Evolutionary conservation across 2,113 vertebrate genomes (phyloP).

Genomic region (Sphaerodactylus townsendi): DNA sequence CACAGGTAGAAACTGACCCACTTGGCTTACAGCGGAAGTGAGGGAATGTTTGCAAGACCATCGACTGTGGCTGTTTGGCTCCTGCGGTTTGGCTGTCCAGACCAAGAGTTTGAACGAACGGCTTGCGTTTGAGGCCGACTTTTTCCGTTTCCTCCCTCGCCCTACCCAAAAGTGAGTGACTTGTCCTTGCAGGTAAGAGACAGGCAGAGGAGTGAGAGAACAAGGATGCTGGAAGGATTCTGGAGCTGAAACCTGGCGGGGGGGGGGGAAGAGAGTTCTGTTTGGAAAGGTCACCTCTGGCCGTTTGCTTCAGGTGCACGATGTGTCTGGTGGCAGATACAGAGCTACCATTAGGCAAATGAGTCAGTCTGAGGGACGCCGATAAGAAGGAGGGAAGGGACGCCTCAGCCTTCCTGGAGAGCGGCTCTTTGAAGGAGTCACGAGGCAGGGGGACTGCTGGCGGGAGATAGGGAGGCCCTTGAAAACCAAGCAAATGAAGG

Average conservation of each 20-base stretch:
- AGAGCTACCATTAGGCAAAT: conserved; percentile 55
- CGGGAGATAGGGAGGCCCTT: conserved; percentile 50
- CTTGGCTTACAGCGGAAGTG: not conserved
- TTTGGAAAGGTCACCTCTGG: not conserved
- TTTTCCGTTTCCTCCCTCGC: too few species aligned
- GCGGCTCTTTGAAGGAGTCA: conserved; percentile 56
- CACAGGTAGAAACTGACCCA: not conserved
- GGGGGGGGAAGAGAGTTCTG: not conserved
- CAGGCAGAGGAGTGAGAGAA: too few species aligned
- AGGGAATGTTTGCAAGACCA: not conserved
- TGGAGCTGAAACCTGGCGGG: not conserved
- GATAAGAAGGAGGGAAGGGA: conserved; percentile 56
- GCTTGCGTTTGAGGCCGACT: not conserved
- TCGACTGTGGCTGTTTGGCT: too few species aligned
- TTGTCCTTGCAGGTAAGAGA: not conserved
- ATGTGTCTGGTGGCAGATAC: conserved; percentile 9
- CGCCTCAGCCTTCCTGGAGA: conserved; percentile 41
- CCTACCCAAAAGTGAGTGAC: not conserved
- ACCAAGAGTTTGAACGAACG: not conserved
- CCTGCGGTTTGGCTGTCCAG: not conserved
- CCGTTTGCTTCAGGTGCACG: not conserved
- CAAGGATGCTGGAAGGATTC: not conserved
- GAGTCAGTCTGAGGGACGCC: conserved; percentile 42
- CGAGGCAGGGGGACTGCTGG: conserved; percentile 46
- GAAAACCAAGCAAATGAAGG: conserved; percentile 54